phyloP scores from a whole-genome alignment of 2,888 invertebrate genomes.

The Heliconius cydno region DNA sequence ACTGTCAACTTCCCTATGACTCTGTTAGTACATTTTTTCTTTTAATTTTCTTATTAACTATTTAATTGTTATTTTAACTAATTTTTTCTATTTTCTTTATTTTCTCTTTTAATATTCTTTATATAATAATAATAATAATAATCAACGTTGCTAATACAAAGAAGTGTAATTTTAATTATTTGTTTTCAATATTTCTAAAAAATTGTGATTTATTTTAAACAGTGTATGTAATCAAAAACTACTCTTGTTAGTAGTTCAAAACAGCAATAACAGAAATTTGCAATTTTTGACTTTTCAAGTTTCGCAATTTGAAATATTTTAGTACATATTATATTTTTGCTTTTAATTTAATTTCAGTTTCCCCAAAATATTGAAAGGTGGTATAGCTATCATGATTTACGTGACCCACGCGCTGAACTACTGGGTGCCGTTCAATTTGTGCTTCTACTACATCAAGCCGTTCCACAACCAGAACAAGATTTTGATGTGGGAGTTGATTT shows the following conservation, averaged over 20 bases:
- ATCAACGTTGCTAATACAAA: background rate
- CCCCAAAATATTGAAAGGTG: constrained; percentile 62
- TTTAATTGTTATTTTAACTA: background rate
- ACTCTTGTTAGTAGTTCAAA: too few species aligned
- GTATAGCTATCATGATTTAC: constrained; percentile 67
- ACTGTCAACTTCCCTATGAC: constrained; percentile 71
- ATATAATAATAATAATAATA: background rate
- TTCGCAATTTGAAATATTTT: background rate
- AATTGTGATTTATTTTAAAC: too few species aligned
- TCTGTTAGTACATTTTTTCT: constrained; percentile 56
- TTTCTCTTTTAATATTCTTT: background rate
- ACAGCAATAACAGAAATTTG: too few species aligned
- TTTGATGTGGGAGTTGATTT: constrained; percentile 59
- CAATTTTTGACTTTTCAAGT: too few species aligned
- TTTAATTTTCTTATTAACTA: background rate
- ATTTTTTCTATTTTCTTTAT: background rate
- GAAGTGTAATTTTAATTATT: too few species aligned
- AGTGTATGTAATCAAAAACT: too few species aligned
- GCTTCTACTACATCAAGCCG: constrained; percentile 62
- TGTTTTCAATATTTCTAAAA: too few species aligned
- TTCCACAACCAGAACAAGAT: constrained; percentile 44
- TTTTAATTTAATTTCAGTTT: constrained; percentile 54
- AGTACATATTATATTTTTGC: background rate
- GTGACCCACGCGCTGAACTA: constrained; percentile 71
- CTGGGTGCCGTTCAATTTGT: constrained; percentile 69